A percentile compares a stretch with the other conserved stretches of the same genome.
Conservation (phyloP, 2,888 invertebrate genomes). For the Machimus rusticus region DNA sequence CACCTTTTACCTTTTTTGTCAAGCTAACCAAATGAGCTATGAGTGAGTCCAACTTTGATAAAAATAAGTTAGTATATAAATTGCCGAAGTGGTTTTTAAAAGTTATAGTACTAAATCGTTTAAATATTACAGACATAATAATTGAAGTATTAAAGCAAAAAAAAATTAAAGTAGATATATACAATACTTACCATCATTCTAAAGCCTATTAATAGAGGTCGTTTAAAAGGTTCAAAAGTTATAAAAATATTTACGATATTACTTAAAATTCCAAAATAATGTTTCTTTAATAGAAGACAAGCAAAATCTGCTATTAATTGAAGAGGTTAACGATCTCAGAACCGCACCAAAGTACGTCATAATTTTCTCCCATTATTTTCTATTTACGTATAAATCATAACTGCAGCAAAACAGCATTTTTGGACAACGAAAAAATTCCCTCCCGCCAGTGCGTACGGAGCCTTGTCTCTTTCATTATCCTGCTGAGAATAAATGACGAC, state of each 20-base stretch:
- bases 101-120: too few species aligned
- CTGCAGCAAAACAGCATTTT: not conserved
- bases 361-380: not conserved
- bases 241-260: not conserved
- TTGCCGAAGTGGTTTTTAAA: too few species aligned
- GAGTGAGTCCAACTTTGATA: too few species aligned
- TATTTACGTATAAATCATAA: not conserved
- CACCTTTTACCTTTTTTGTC: too few species aligned
- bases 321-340: not conserved
- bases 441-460: not conserved
- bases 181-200: too few species aligned
- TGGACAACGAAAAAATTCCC: not conserved
- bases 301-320: not conserved
- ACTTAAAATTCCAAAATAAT: not conserved
- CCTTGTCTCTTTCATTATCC: not conserved
- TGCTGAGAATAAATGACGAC: not conserved
- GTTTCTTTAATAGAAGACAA: not conserved
- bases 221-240: not conserved
- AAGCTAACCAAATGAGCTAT: too few species aligned
- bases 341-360: not conserved
- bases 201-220: too few species aligned
- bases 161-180: too few species aligned
- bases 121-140: too few species aligned
- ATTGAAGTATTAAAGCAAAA: too few species aligned
- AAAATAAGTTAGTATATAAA: too few species aligned